Percentiles rank a stretch among this genome's conserved stretches.
Evolutionary conservation across 1,140 invertebrate genomes (phyloP).

Genomic region (Tetranychus cinnabarinus): DNA sequence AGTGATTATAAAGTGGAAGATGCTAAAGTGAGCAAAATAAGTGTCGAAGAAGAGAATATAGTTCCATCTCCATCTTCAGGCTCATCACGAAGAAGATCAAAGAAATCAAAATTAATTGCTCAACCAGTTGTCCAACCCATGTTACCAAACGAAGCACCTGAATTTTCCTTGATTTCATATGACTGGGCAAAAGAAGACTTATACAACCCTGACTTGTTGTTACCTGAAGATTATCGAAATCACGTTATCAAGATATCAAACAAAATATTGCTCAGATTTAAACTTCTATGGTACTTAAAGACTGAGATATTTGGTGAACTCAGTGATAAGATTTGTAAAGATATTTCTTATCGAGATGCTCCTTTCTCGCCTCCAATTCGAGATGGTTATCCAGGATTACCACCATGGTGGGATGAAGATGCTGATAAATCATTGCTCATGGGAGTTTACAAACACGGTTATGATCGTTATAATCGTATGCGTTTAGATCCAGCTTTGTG

Average conservation of each 20-base stretch:
- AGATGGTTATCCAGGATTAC: constrained; percentile 31
- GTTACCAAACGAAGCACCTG: constrained; percentile 15
- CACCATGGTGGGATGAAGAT: constrained; percentile 86
- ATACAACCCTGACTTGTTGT: constrained; percentile 67
- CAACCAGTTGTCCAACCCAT: constrained; percentile 16
- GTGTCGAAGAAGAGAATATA: constrained; percentile 20
- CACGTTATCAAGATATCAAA: constrained; percentile 89
- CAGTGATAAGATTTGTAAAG: constrained; percentile 53
- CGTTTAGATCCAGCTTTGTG: constrained; percentile 68
- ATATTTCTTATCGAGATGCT: constrained; percentile 48
- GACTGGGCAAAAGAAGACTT: constrained; percentile 80
- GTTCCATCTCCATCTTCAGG: constrained; percentile 23
- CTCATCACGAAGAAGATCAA: constrained; percentile 30
- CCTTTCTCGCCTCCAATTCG: background rate
- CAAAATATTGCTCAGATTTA: constrained; percentile 73
- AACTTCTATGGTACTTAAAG: constrained; percentile 90
- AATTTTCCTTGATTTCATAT: constrained; percentile 19
- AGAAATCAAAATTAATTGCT: constrained; percentile 26
- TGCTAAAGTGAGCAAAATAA: constrained; percentile 39
- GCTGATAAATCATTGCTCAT: constrained; percentile 89
- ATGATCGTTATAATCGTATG: constrained; percentile 89
- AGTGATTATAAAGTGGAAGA: constrained; percentile 41
- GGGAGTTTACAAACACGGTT: constrained; percentile 91
- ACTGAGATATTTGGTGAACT: constrained; percentile 90
- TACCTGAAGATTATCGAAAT: constrained; percentile 78